These are phyloP conservation scores for Grus americana DNA, from an alignment of 2,113 vertebrate species.

Conservation along the genomic window DNA sequence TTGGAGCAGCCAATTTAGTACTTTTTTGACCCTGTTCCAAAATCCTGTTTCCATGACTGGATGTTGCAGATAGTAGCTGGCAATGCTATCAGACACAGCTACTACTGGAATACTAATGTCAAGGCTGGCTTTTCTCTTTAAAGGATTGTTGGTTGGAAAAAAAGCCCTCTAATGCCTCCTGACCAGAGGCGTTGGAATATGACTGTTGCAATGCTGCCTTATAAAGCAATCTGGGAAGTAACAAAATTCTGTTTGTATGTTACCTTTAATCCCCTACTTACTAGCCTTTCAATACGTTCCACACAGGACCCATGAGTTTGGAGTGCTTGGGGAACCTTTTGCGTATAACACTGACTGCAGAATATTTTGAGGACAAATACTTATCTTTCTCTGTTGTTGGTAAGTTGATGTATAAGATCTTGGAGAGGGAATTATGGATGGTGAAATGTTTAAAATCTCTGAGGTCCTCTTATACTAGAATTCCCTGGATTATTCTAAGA, in stretches of 20 bases:
- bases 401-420: background rate
- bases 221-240: background rate
- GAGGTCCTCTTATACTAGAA: background rate
- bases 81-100: background rate
- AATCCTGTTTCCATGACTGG: background rate
- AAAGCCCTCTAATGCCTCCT: background rate
- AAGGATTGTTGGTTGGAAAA: background rate
- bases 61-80: background rate
- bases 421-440: rapidly evolving
- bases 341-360: background rate
- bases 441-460: background rate
- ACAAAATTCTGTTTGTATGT: background rate
- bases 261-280: background rate
- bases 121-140: background rate
- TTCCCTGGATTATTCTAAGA: background rate
- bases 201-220: background rate
- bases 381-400: conserved; percentile 40
- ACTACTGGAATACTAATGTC: background rate
- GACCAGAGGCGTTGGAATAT: background rate
- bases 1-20: background rate
- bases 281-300: background rate
- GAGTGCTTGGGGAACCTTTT: conserved; percentile 9
- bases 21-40: background rate
- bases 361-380: background rate
- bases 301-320: background rate